Percentiles rank a stretch among this genome's conserved stretches.
Evolutionary conservation across 2,113 vertebrate species (phyloP).

Genomic region (Okapia johnstoni): DNA sequence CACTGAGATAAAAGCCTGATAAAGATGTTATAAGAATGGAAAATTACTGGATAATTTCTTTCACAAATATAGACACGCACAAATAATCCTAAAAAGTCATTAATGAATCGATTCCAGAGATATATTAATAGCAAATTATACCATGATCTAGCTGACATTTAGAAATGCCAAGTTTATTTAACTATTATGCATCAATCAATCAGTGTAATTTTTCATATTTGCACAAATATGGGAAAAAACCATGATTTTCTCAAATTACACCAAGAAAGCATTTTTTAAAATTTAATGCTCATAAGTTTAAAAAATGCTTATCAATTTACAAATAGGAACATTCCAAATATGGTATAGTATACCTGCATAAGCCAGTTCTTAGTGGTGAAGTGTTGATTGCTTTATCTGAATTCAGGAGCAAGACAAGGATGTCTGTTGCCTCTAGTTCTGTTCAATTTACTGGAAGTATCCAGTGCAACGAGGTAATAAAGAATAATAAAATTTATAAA

Average conservation of each 20-base stretch:
- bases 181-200: not conserved
- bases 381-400: not conserved
- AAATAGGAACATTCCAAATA: not conserved
- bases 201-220: not conserved
- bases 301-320: not conserved
- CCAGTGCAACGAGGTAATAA: not conserved
- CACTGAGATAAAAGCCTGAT: not conserved
- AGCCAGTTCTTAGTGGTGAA: not conserved
- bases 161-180: not conserved
- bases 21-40: not conserved
- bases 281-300: not conserved
- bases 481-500: not conserved
- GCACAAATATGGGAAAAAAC: not conserved
- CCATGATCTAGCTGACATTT: not conserved
- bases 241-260: not conserved
- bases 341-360: not conserved
- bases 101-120: not conserved
- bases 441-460: not conserved
- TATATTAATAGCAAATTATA: not conserved
- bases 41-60: not conserved
- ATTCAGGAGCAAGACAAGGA: not conserved
- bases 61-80: not conserved
- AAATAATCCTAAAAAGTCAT: not conserved
- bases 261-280: not conserved
- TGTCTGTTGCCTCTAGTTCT: not conserved